Conservation (phyloP, 1,140 invertebrate genomes). For the Drosophila punjabiensis region DNA sequence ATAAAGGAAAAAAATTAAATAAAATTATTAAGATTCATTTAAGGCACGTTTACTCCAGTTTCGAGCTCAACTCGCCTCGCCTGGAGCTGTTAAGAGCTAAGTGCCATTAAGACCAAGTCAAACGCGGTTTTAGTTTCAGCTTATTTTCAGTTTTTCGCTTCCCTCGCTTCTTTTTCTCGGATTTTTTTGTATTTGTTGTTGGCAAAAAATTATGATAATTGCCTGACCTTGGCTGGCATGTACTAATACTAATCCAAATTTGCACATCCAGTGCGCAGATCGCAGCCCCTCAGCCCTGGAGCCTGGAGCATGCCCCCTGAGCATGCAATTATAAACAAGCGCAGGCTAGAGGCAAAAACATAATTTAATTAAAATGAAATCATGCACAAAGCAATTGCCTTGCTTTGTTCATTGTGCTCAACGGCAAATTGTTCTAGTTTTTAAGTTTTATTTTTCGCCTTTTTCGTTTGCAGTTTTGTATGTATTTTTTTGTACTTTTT, state of each 20-base stretch:
- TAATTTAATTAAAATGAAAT: slow-evolving; percentile 85
- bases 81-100: slow-evolving; percentile 43
- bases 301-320: slow-evolving; percentile 11
- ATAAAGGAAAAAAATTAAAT: slow-evolving; percentile 34
- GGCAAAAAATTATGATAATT: slow-evolving; percentile 79
- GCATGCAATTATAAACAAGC: slow-evolving; percentile 77
- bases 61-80: slow-evolving; percentile 40
- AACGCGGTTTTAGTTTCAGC: slow-evolving; percentile 36
- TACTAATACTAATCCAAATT: slow-evolving; percentile 76
- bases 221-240: slow-evolving; percentile 74
- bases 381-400: slow-evolving; percentile 82
- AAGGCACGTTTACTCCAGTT: slow-evolving; percentile 82
- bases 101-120: slow-evolving; percentile 54
- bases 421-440: slow-evolving; percentile 80
- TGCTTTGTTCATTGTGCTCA: slow-evolving; percentile 79
- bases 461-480: slow-evolving; percentile 60
- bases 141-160: slow-evolving; percentile 41
- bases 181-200: slow-evolving; percentile 13
- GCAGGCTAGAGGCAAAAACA: slow-evolving; percentile 64
- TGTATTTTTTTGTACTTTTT: slow-evolving; percentile 37
- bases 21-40: slow-evolving; percentile 69
- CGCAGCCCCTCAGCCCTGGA: slow-evolving; percentile 2
- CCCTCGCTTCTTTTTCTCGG: slow-evolving; percentile 50
- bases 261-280: slow-evolving; percentile 61
- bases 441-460: slow-evolving; percentile 46